Conservation (phyloP, 2,113 vertebrate genomes). For the Nibea albiflora region DNA sequence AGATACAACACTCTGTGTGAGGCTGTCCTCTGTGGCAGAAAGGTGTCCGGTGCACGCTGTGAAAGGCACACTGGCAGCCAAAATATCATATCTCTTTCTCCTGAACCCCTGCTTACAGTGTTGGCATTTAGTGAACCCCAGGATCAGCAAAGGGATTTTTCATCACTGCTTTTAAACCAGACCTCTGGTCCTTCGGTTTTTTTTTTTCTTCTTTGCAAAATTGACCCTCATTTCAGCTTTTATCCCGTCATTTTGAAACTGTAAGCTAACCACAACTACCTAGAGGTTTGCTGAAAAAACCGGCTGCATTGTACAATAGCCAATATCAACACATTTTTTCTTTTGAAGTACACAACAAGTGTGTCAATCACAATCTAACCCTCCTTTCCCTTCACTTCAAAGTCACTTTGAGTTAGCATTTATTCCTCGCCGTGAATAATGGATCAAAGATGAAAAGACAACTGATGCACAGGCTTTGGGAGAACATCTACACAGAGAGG, state of each 20-base stretch:
- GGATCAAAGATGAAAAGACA: slow-evolving; percentile 70
- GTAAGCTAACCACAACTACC: background rate
- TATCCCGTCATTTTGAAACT: slow-evolving; percentile 12
- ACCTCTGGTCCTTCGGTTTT: background rate
- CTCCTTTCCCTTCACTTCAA: slow-evolving; percentile 65
- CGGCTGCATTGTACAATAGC: slow-evolving; percentile 40
- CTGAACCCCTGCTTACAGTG: slow-evolving; percentile 62
- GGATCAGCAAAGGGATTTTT: slow-evolving; percentile 52
- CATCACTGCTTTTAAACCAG: slow-evolving; percentile 51
- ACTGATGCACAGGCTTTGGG: slow-evolving; percentile 48
- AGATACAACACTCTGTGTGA: slow-evolving; percentile 50
- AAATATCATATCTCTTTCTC: slow-evolving; percentile 64
- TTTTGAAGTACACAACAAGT: slow-evolving; percentile 58
- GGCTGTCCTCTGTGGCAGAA: slow-evolving; percentile 54
- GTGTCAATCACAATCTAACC: slow-evolving; percentile 61
- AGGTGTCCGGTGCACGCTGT: slow-evolving; percentile 59
- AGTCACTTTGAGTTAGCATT: slow-evolving; percentile 56
- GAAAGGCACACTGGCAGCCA: slow-evolving; percentile 61
- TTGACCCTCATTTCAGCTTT: slow-evolving; percentile 13
- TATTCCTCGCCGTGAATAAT: slow-evolving; percentile 68
- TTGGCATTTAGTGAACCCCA: slow-evolving; percentile 75
- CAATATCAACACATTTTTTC: slow-evolving; percentile 30
- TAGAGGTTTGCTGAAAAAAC: slow-evolving; percentile 23
- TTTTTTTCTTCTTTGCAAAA: slow-evolving; percentile 14
- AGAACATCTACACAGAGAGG: slow-evolving; percentile 55